Base-by-base conservation (phyloP, 1,140 invertebrate genomes). In the Drosophila orena region DNA sequence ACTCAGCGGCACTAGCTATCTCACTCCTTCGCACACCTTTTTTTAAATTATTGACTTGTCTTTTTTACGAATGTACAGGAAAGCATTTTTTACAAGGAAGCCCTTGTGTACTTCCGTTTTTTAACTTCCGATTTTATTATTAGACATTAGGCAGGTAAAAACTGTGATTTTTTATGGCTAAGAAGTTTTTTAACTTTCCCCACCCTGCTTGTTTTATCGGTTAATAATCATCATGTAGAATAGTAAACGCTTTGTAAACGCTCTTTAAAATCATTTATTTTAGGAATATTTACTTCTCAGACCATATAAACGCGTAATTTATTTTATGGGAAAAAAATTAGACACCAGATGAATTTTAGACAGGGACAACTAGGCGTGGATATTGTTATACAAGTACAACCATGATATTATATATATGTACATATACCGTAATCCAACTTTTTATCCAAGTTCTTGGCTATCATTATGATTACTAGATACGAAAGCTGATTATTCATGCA, bases 91-190 rank as follows among this genome's bases (percentile, higher is more conserved):
- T 53, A 14, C 8, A 17, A 17, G 37, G 5, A 27, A 22, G 15
- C 54, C 24, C 52, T 20, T 34, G 37, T 34, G 52, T 27, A 77
- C 75, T 77, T 78, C 76, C 76, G 76, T 64, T 65, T 78, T 78
- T 72, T 53, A 57, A 42, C 22, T 55, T 79, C 72, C 10, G 3
- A 20, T 79, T 88, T 88, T 81, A 88, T 77, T 53, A 17, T 12
- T 15, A 15, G 42, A 35, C 22, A 12, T 37, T 35, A 22, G 69
- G 61, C 74, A 17, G 17, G 17, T 17, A 17, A 17, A 17, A 17
- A 17, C 73, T 77, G 62, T 0, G 35, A 43, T 68, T 83, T 83
- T 79, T 73, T 60, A 17, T 7, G 15, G 34, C 22, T 50, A 60
- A 49, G 22, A 38, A 38, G 58, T 79, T 79, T 79, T 74, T 80